phyloP scores from a whole-genome alignment of 2,888 invertebrate genomes.

The Heliconius cydno region DNA sequence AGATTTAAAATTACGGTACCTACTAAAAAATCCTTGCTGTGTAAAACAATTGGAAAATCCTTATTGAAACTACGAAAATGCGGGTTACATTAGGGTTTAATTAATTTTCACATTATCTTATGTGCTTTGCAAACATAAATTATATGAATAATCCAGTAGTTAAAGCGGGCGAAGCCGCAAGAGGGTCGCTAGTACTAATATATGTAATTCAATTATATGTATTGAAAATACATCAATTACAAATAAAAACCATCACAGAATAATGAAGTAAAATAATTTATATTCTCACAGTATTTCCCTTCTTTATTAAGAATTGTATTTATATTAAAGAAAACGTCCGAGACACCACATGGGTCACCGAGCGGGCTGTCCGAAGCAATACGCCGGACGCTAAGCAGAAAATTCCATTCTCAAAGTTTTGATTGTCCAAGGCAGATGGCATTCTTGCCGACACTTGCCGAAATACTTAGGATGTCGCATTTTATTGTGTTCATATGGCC shows the following conservation, averaged over 20 bases:
- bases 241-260: background rate
- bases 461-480: slow-evolving; percentile 68
- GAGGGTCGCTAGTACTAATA: too few species aligned
- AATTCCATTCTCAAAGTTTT: slow-evolving; percentile 81
- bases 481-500: slow-evolving; percentile 78
- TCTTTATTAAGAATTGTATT: slow-evolving; percentile 20
- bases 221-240: background rate
- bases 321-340: slow-evolving; percentile 51
- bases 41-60: too few species aligned
- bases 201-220: too few species aligned
- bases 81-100: too few species aligned
- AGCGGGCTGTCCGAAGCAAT: slow-evolving; percentile 65
- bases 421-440: slow-evolving; percentile 83
- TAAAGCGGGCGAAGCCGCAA: too few species aligned
- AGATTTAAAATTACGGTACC: too few species aligned
- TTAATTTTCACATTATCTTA: too few species aligned
- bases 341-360: slow-evolving; percentile 53
- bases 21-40: too few species aligned
- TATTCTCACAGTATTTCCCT: slow-evolving; percentile 5
- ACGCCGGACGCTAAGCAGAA: slow-evolving; percentile 78
- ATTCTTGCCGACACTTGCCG: slow-evolving; percentile 76
- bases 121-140: too few species aligned
- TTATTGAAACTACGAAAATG: too few species aligned
- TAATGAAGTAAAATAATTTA: background rate
- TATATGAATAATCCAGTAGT: too few species aligned